Base-by-base conservation (phyloP, 2,113 vertebrate genomes). In the Sterrhoptilus dennistouni region DNA sequence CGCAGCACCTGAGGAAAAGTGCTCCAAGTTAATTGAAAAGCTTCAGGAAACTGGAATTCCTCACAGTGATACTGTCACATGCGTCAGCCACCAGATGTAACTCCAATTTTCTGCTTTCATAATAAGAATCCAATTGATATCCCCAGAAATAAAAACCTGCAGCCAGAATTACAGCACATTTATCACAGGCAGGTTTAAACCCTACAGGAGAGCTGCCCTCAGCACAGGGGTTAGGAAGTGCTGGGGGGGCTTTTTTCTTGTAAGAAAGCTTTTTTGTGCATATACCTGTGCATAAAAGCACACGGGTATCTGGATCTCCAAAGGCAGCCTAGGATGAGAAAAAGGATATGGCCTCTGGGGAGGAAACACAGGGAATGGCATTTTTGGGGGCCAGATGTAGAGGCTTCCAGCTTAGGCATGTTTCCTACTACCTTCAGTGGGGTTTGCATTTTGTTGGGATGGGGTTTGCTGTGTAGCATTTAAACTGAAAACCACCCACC, bases 101-200 rank as follows among this genome's bases (percentile, higher is more conserved):
- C 65, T 96, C 70, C 76, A 75, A 60, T 95, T 82, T 94, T 96
- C 89, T 96, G 72, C 92, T 92, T 96, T 91, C 90, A 45, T 90
- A 93, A 88, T 94, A 95, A 93, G 83, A 97, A 95, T 74, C 54
- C 70, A 87, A 71, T 94, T 95, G 75, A 89, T 93, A 96, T 68
- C 60, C 94, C 82, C 18, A 77, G 69, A 97, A 94, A 95, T 91
- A 83, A 96, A 95, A 91, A 35, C 44, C 88, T 79, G 90, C 64
- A 96, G 76, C 33, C 65, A 93, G 80, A 97, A 86, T 68, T 94
- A 53, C 90, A 90, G 70, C 59, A 95, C 70, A 89, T 95, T 95
- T 94, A 87, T 94, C 63, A 95, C 0, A 5, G 38, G 57, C 11
- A 64, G 63, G 50, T 92, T 87, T 85, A 90, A 96, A 80, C 59